Evolutionary conservation across 2,797 vertebrate genomes (phyloP).

Genomic region (Hydrolagus colliei): DNA sequence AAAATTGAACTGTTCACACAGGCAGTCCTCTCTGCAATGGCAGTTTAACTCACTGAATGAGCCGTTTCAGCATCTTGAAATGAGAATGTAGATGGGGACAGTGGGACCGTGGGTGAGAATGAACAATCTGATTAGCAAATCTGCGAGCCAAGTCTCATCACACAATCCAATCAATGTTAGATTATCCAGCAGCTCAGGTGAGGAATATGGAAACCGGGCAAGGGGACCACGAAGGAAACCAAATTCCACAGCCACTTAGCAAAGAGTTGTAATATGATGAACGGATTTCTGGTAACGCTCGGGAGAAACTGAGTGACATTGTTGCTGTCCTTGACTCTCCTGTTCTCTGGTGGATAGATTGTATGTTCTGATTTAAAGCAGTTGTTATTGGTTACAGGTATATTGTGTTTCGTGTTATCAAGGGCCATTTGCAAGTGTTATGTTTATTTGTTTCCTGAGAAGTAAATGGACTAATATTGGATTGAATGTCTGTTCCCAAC

Average conservation of each 20-base stretch:
- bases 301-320: neutral
- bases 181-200: neutral
- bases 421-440: too few species aligned
- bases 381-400: neutral
- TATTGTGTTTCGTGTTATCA: neutral
- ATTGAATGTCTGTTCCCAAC: too few species aligned
- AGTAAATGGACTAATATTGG: too few species aligned
- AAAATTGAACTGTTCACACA: slow-evolving; percentile 7
- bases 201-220: neutral
- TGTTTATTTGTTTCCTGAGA: neutral
- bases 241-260: neutral
- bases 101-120: neutral
- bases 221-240: neutral
- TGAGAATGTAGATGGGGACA: neutral
- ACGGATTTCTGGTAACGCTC: neutral
- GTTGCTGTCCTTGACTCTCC: neutral
- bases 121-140: neutral
- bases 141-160: neutral
- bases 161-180: neutral
- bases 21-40: neutral
- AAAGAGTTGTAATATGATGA: neutral
- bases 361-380: neutral
- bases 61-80: neutral
- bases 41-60: slow-evolving; percentile 12
- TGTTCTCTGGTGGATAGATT: neutral